Percentiles rank a stretch among this genome's conserved stretches.
phyloP scores from a whole-genome alignment of 1,140 invertebrate genomes.

The Nylanderia fulva region DNA sequence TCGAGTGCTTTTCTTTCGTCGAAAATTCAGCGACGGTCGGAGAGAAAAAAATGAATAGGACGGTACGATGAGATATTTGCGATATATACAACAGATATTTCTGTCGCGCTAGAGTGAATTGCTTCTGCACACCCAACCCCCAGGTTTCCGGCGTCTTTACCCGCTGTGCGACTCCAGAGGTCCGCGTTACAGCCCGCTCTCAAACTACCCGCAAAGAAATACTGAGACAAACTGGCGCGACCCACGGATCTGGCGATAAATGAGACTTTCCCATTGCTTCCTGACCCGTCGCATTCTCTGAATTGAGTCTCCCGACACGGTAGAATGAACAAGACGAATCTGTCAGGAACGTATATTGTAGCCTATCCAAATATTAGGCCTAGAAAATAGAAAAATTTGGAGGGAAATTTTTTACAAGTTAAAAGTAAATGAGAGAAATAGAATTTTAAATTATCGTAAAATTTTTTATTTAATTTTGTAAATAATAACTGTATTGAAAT shows the following conservation, averaged over 20 bases:
- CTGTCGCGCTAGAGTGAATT: constrained; percentile 45
- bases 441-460: not conserved
- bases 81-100: constrained; percentile 54
- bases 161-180: constrained; percentile 5
- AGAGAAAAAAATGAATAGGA: constrained; percentile 32
- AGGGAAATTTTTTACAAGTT: no score
- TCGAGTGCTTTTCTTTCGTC: constrained; percentile 25
- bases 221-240: constrained; percentile 63
- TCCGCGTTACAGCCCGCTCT: constrained; percentile 43
- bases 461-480: not conserved
- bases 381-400: not conserved
- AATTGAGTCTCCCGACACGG: constrained; percentile 23
- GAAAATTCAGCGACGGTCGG: constrained; percentile 31
- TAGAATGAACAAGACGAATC: constrained; percentile 42
- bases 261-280: constrained; percentile 49
- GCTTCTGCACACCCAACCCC: constrained; percentile 24
- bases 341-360: constrained; percentile 16
- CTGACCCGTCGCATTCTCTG: not conserved
- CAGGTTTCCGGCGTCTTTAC: constrained; percentile 17
- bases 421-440: not conserved
- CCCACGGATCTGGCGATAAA: constrained; percentile 57
- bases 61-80: constrained; percentile 49
- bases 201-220: constrained; percentile 44
- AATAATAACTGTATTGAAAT: not conserved
- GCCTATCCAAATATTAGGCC: not conserved